phyloP scores from a whole-genome alignment of 2,888 invertebrate genomes.

The Orthonevra nobilis region DNA sequence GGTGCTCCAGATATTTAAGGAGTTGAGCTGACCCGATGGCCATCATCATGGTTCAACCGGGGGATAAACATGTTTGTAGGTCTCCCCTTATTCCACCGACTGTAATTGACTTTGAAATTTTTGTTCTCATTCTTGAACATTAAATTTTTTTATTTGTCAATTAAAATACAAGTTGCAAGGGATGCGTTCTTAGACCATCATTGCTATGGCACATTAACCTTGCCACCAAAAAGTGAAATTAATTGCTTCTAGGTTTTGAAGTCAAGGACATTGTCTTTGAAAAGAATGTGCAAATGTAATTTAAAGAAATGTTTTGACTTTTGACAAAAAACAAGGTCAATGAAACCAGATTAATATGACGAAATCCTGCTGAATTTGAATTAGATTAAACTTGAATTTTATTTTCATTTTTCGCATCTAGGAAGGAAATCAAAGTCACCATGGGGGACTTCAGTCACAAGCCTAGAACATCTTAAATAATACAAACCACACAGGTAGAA shows the following conservation, averaged over 20 bases:
- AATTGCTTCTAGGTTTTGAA: constrained; percentile 17
- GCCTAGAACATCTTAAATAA: no score
- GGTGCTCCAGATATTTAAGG: constrained; percentile 44
- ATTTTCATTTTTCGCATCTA: no score
- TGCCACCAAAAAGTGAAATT: neutral
- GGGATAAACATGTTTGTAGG: constrained; percentile 13
- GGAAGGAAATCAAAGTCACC: no score
- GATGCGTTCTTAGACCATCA: neutral
- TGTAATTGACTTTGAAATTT: constrained; percentile 63
- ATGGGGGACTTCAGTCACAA: no score
- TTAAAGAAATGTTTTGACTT: no score
- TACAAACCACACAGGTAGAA: no score
- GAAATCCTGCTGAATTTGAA: no score
- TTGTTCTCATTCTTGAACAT: constrained; percentile 7
- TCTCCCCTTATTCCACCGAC: constrained; percentile 25
- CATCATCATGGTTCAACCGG: constrained; percentile 28
- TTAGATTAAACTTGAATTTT: no score
- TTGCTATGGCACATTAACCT: constrained; percentile 11
- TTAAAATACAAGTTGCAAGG: neutral
- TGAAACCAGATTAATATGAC: no score
- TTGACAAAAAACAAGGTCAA: no score
- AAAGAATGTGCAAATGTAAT: no score
- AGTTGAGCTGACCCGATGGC: constrained; percentile 49
- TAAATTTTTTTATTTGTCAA: constrained; percentile 10
- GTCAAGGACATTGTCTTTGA: constrained; percentile 32